phyloP scores from a whole-genome alignment of 2,888 invertebrate species.

The Aelia acuminata region DNA sequence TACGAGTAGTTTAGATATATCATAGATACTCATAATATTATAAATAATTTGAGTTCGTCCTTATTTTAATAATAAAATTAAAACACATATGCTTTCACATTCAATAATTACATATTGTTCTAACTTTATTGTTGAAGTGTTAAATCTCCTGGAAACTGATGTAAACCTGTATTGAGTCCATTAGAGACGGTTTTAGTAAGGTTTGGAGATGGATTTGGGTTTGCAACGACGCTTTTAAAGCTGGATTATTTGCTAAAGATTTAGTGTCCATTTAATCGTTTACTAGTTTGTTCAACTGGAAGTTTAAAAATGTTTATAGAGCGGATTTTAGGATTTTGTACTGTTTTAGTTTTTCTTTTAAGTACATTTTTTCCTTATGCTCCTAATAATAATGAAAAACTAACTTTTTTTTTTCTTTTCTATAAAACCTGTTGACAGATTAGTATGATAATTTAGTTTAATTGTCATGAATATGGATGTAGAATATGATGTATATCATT shows the following conservation, averaged over 20 bases:
- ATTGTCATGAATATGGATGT: no score
- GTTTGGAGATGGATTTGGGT: background rate
- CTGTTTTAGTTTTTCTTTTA: background rate
- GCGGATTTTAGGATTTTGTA: background rate
- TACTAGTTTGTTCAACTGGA: background rate
- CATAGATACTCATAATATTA: no score
- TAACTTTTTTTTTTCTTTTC: no score
- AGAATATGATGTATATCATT: no score
- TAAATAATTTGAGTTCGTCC: no score
- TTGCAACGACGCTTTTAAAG: slow-evolving; percentile 3
- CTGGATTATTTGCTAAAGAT: slow-evolving; percentile 6
- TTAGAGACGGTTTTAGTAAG: background rate
- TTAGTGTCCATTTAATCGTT: slow-evolving; percentile 34
- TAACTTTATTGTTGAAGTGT: background rate
- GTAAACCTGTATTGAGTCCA: background rate
- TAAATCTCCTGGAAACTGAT: background rate
- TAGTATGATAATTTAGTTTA: background rate
- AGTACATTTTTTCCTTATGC: no score
- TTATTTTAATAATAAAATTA: no score
- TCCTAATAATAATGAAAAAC: background rate
- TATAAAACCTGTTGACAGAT: background rate
- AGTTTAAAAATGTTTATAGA: background rate
- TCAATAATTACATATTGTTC: no score
- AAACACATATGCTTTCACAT: no score
- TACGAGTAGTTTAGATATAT: no score